Evolutionary conservation across 1,140 invertebrate species (phyloP).

Genomic region (Drosophila equinoxialis): DNA sequence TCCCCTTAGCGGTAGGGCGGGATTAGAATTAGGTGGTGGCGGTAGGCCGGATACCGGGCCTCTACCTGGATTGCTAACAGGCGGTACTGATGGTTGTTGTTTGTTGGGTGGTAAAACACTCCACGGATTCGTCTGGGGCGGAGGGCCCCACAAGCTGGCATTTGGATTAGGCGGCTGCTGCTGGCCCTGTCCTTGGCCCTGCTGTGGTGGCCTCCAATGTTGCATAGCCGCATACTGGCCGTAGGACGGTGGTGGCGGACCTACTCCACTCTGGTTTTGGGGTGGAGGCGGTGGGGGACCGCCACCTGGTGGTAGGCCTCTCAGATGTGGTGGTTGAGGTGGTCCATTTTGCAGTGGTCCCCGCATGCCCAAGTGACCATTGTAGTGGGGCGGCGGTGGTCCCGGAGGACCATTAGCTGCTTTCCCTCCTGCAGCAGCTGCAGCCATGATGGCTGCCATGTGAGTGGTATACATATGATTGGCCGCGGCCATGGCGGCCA

Average conservation of each 20-base stretch:
- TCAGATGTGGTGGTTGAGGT: slow-evolving; percentile 61
- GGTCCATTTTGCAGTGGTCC: slow-evolving; percentile 59
- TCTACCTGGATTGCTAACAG: slow-evolving; percentile 50
- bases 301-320: slow-evolving; percentile 45
- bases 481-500: slow-evolving; percentile 71
- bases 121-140: slow-evolving; percentile 80
- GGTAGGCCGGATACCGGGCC: slow-evolving; percentile 50
- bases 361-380: slow-evolving; percentile 70
- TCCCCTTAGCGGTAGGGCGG: slow-evolving; percentile 58
- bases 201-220: slow-evolving; percentile 67
- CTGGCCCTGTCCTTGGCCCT: slow-evolving; percentile 49
- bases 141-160: slow-evolving; percentile 79
- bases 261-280: slow-evolving; percentile 30
- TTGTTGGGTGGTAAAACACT: slow-evolving; percentile 74
- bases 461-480: slow-evolving; percentile 68
- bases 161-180: slow-evolving; percentile 75
- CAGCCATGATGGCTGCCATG: slow-evolving; percentile 72
- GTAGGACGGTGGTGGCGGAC: slow-evolving; percentile 62
- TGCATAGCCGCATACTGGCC: slow-evolving; percentile 68
- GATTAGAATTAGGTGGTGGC: slow-evolving; percentile 49
- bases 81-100: slow-evolving; percentile 56
- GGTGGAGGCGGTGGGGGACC: slow-evolving; percentile 42
- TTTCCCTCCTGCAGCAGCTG: slow-evolving; percentile 53
- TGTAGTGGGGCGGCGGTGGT: slow-evolving; percentile 62
- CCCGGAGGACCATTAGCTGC: slow-evolving; percentile 54